A percentile compares a stretch with the other conserved stretches of the same genome.
These are phyloP conservation scores for Mustelus asterias DNA, from an alignment of 2,113 vertebrate genomes.

Conservation along the genomic window DNA sequence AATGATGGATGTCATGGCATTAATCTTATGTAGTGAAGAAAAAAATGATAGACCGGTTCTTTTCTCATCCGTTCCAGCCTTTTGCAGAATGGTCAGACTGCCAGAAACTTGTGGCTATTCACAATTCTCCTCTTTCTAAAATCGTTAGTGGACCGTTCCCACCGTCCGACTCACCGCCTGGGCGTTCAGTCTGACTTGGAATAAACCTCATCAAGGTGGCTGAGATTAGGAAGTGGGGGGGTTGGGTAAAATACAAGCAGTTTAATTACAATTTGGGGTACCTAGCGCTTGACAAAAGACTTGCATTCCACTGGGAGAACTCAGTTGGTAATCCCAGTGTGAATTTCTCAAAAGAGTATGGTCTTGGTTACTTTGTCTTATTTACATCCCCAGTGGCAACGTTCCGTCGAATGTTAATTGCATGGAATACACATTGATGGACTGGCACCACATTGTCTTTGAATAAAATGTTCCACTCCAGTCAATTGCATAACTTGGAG, in stretches of 20 bases:
- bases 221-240: not conserved
- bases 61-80: slow-evolving; percentile 4
- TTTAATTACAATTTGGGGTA: slow-evolving; percentile 13
- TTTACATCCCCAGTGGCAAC: not conserved
- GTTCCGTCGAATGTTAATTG: not conserved
- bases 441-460: not conserved
- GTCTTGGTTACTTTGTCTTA: not conserved
- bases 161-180: not conserved
- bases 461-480: not conserved
- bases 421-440: not conserved
- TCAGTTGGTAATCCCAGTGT: not conserved
- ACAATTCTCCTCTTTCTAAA: not conserved
- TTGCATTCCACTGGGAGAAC: not conserved
- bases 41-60: slow-evolving; percentile 22
- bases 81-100: not conserved
- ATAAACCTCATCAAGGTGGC: not conserved
- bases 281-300: not conserved
- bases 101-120: slow-evolving; percentile 10
- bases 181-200: no score
- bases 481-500: not conserved
- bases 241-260: not conserved
- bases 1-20: slow-evolving; percentile 47
- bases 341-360: not conserved
- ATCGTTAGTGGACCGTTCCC: not conserved
- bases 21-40: slow-evolving; percentile 38